A percentile compares a stretch with the other conserved stretches of the same genome.
phyloP scores from a whole-genome alignment of 1,140 invertebrate genomes.

The Anadara kagoshimensis region DNA sequence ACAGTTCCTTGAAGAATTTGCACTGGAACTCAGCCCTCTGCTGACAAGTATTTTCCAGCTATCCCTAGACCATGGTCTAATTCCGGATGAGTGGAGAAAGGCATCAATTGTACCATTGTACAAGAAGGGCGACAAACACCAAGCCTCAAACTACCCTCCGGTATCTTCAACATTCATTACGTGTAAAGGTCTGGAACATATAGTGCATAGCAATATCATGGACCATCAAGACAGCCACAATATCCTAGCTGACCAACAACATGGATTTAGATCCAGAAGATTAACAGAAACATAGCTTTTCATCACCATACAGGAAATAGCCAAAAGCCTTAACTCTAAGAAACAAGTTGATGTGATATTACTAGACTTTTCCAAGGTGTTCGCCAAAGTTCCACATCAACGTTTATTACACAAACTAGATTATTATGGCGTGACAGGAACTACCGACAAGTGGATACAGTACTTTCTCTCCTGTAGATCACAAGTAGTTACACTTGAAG shows the following conservation, averaged over 20 bases:
- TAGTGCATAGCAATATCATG: too few species aligned
- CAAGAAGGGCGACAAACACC: slow-evolving; percentile 37
- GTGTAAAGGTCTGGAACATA: slow-evolving; percentile 9
- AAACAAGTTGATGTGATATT: background rate
- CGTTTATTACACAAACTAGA: background rate
- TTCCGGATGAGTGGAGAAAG: slow-evolving; percentile 33
- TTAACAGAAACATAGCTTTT: too few species aligned
- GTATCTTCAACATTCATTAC: background rate
- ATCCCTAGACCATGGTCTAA: slow-evolving; percentile 22
- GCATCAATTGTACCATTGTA: slow-evolving; percentile 28
- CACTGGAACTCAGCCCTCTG: too few species aligned
- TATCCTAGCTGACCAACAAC: too few species aligned
- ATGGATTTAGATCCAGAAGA: too few species aligned
- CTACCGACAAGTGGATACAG: background rate
- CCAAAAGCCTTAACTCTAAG: background rate
- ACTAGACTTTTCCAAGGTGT: slow-evolving; percentile 4
- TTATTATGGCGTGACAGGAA: background rate
- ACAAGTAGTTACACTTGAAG: too few species aligned
- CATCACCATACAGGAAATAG: too few species aligned
- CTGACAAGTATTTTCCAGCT: slow-evolving; percentile 28
- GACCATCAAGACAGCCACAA: background rate
- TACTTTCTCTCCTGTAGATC: too few species aligned
- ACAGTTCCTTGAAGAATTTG: too few species aligned
- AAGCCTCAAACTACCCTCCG: slow-evolving; percentile 6
- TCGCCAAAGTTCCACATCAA: background rate